Evolutionary conservation across 2,888 invertebrate species (phyloP).

Genomic region (Patella caerulea): DNA sequence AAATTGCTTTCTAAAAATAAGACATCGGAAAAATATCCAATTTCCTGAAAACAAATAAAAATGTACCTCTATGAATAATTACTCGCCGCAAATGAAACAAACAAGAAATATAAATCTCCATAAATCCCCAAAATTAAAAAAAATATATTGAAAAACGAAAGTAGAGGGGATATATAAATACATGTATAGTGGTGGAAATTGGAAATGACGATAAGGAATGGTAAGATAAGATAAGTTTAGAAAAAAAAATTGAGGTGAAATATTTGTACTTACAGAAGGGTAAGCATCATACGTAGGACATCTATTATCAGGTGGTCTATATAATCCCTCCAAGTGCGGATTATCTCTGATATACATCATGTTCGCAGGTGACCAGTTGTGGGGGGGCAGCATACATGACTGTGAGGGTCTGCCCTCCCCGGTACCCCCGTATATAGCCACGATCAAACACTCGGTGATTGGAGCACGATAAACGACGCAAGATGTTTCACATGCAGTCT

Average conservation of each 20-base stretch:
- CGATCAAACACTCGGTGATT: slow-evolving; percentile 16
- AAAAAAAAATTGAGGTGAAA: neutral
- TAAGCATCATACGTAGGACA: slow-evolving; percentile 13
- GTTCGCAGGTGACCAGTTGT: slow-evolving; percentile 1
- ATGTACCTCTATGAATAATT: neutral
- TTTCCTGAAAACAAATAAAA: neutral
- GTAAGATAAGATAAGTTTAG: too few species aligned
- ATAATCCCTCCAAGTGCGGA: neutral
- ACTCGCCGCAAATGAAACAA: too few species aligned
- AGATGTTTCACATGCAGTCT: slow-evolving; percentile 1
- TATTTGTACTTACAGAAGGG: slow-evolving; percentile 13
- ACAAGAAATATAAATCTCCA: too few species aligned
- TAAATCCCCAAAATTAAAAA: too few species aligned
- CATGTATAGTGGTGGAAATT: too few species aligned
- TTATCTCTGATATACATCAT: slow-evolving; percentile 20
- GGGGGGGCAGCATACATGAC: slow-evolving; percentile 17
- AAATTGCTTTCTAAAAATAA: too few species aligned
- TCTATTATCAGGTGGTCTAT: slow-evolving; percentile 3
- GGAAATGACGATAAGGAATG: too few species aligned
- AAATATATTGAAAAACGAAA: too few species aligned
- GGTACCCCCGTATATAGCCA: slow-evolving; percentile 12
- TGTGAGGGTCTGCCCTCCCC: slow-evolving; percentile 2
- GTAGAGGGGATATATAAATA: too few species aligned
- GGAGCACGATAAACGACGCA: slow-evolving; percentile 2
- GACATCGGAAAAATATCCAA: too few species aligned